Percentiles rank a stretch among this genome's conserved stretches.
These are phyloP conservation scores for Solenopsis fugax DNA, from an alignment of 1,140 invertebrate species.

Conservation along the genomic window DNA sequence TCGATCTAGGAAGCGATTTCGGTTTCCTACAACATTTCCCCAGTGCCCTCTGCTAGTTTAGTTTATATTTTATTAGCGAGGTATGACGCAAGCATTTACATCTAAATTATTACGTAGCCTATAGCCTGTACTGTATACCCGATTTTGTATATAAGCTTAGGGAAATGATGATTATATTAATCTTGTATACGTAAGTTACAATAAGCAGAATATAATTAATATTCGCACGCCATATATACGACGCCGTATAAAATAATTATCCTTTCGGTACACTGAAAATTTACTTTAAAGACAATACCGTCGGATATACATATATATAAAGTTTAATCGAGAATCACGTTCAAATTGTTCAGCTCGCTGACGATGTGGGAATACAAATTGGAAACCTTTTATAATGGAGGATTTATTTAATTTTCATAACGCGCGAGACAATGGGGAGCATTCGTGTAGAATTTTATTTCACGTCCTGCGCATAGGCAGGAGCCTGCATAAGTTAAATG, in stretches of 20 bases:
- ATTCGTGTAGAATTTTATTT: not conserved
- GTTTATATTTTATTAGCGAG: conserved; percentile 36
- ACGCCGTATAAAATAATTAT: conserved; percentile 15
- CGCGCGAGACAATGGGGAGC: not conserved
- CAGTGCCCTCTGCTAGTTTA: conserved; percentile 28
- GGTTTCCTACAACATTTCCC: conserved; percentile 14
- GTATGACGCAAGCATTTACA: conserved; percentile 7
- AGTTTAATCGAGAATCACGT: conserved; percentile 11
- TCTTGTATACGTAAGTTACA: conserved; percentile 26
- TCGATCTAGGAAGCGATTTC: conserved; percentile 6
- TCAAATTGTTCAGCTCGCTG: not conserved
- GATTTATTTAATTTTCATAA: not conserved
- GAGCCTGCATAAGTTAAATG: not conserved
- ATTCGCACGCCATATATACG: conserved; percentile 16
- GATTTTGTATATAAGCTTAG: conserved; percentile 60
- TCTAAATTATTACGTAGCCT: conserved; percentile 55
- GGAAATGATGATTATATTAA: conserved; percentile 25
- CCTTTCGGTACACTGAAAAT: not conserved
- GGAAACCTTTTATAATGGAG: not conserved
- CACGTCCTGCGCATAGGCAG: not conserved
- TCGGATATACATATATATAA: not conserved
- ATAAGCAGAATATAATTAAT: conserved; percentile 38
- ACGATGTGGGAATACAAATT: not conserved
- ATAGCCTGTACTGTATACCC: conserved; percentile 31
- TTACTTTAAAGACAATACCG: not conserved